phyloP scores from a whole-genome alignment of 2,113 vertebrate genomes.

The Sorex araneus region DNA sequence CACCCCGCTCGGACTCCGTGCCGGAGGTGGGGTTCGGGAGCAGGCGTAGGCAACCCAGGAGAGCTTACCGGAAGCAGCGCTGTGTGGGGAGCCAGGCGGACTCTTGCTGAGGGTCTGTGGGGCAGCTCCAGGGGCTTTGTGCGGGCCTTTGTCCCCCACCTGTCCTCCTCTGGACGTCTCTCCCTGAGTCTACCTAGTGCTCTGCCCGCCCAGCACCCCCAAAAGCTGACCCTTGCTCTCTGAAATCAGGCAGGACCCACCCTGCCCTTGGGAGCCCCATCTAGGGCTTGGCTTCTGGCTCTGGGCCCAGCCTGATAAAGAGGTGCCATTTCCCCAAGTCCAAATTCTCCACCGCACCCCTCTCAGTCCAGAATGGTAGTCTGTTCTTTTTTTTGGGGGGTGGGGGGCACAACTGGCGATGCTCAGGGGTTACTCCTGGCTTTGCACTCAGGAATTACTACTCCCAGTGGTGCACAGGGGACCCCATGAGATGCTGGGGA shows the following conservation, averaged over 20 bases:
- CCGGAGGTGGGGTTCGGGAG: too few relatives aligned
- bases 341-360: slow-evolving; percentile 3
- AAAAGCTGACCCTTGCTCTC: slow-evolving; percentile 56
- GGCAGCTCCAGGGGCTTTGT: neutral
- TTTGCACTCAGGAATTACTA: too few relatives aligned
- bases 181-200: neutral
- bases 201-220: neutral
- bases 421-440: too few relatives aligned
- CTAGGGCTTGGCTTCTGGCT: neutral
- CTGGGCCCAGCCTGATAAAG: neutral
- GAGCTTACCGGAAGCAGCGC: too few relatives aligned
- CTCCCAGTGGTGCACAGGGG: too few relatives aligned
- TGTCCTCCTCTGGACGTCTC: neutral
- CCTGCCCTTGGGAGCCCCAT: neutral
- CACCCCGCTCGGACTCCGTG: too few relatives aligned
- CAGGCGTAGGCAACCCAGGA: too few relatives aligned
- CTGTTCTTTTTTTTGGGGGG: neutral
- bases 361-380: neutral
- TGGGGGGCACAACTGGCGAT: too few relatives aligned
- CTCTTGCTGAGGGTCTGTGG: neutral
- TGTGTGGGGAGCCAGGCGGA: too few relatives aligned
- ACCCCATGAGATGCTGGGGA: too few relatives aligned
- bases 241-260: neutral
- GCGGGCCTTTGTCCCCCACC: neutral
- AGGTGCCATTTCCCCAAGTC: neutral